Evolutionary conservation across 1,140 invertebrate genomes (phyloP), one percentile per base, ranked within the genome.

Genomic region (Pectinophora gossypiella): DNA sequence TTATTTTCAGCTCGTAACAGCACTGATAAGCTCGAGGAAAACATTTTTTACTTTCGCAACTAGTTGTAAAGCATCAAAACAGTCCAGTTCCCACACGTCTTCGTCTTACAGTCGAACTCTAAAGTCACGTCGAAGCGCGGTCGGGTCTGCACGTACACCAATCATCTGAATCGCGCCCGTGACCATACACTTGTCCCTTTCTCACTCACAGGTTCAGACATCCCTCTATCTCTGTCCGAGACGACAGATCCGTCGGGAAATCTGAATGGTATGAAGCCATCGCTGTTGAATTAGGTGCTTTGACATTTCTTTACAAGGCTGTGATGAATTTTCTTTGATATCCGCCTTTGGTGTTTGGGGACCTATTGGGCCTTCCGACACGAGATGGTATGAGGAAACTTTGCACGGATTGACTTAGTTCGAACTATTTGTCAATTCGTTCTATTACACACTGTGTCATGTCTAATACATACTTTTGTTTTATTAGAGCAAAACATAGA

Each of bases 121-220:
- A 69, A 70, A 80, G 79, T 85, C 79, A 85, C 82, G 82, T 85
- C 78, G 54, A 77, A 66, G 68, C 70, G 82, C 82, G 82, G 82
- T 83, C 71, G 71, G 59, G 66, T 70, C 56, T 52, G 72, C 82
- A 85, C 82, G 82, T 85, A 79, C 74, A 80, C 74, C 82, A 85
- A 85, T 85, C 82, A 83, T 85, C 76, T 76, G 68, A 80, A 78
- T 69, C 71, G 73, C 63, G 62, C 63, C 78, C 76, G 78, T 84
- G 76, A 80, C 80, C 75, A 70, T 68, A 72, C 62, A 32, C 7
- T 65, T 21, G 40, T 77, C 78, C 59, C 67, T 58, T 51, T 81
- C 64, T 22, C 59, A 38, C 72, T 0, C 16, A 59, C 13, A 19
- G 4, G 16, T n/a, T 20, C 13, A 9, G 5, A 15, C 3, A 18